These are phyloP conservation scores for Ectropis crepuscularia DNA, from an alignment of 2,888 invertebrate genomes.

Conservation along the genomic window DNA sequence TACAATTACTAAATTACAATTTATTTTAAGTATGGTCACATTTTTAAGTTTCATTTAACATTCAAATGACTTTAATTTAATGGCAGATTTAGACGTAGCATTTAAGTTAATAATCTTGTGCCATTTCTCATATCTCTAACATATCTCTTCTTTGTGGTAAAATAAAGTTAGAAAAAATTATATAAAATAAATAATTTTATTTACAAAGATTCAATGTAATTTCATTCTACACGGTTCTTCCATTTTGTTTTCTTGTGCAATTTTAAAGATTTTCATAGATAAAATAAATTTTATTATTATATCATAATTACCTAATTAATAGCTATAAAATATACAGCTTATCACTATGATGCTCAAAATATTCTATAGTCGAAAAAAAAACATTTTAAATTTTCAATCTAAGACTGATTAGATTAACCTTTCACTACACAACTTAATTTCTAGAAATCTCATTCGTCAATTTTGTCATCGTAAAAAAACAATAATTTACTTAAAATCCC, in stretches of 20 bases:
- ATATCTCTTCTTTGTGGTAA: slow-evolving; percentile 50
- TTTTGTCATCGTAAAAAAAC: background rate
- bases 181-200: slow-evolving; percentile 37
- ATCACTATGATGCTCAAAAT: slow-evolving; percentile 61
- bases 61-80: too few species aligned
- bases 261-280: background rate
- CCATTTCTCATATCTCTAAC: slow-evolving; percentile 62
- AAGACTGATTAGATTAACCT: slow-evolving; percentile 81
- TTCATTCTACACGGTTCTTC: slow-evolving; percentile 51
- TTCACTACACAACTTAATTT: slow-evolving; percentile 48
- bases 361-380: slow-evolving; percentile 47
- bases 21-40: too few species aligned
- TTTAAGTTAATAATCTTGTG: slow-evolving; percentile 47
- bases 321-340: slow-evolving; percentile 48
- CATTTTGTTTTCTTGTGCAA: slow-evolving; percentile 38
- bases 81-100: background rate
- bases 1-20: too few species aligned
- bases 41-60: too few species aligned
- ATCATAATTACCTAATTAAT: slow-evolving; percentile 11
- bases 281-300: background rate
- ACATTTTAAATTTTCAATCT: slow-evolving; percentile 67
- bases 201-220: slow-evolving; percentile 17
- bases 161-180: slow-evolving; percentile 27
- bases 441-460: slow-evolving; percentile 7
- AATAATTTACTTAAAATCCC: background rate